Evolutionary conservation across 1,140 invertebrate species (phyloP), one percentile per base, ranked within the genome.

Genomic region (Brachionus angularis): DNA sequence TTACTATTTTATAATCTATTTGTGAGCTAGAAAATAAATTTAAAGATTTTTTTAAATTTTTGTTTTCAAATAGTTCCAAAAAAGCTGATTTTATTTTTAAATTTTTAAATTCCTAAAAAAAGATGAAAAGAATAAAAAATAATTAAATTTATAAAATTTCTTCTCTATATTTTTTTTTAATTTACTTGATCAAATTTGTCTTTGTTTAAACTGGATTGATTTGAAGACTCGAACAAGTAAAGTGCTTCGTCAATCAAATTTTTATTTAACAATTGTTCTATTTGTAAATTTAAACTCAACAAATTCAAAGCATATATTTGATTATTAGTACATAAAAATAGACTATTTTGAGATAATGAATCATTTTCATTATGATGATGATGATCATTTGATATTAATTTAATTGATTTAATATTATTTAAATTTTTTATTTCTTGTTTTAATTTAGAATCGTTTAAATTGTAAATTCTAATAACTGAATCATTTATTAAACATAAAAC

Each of bases 21-120:
- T 58, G 36, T 42, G 53, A 31, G 21, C 39, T 34, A 10, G 39
- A 23, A 23, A 58, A 39, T 25, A 58, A 39, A 27, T 12, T 58
- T 58, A 39, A 16, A 10, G 33, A 39, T 58, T 39, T 58, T 0
- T 31, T 23, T 39, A 36, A 8, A 12, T 39, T 18, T 3, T 67
- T 25, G 29, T 67, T 50, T 47, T 67, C 42, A 47, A 67, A 50
- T 47, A 67, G 33, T 50, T 67, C 42, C 12, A 50, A 34, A 12
- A 67, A 67, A 4, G 10, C 62, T 12, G 62, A 39, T 67, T 29
- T 46, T 18, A 67, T n/a, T 67, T 67, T 67, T 25, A 67, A 34
- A 27, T 46, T 47, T 67, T 34, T 67, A 27, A 67, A 27, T 67
- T 67, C 39, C 62, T 67, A 31, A n/a, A n/a, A n/a, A n/a, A n/a